phyloP scores from a whole-genome alignment of 2,888 invertebrate genomes.

The Cerceris ruficornis region DNA sequence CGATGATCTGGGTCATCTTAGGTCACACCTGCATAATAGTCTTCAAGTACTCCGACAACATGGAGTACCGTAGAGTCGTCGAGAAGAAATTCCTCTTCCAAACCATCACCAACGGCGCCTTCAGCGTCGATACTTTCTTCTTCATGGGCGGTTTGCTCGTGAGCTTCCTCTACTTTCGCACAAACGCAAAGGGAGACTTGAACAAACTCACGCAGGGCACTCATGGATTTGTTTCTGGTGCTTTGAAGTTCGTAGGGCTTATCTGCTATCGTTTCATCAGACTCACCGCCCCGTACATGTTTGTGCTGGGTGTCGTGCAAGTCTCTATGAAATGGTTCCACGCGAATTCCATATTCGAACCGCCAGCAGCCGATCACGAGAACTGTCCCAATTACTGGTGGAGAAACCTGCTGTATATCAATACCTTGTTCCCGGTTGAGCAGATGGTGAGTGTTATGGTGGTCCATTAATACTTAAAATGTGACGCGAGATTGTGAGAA shows the following conservation, averaged over 20 bases:
- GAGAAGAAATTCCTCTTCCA: constrained; percentile 81
- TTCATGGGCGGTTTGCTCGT: constrained; percentile 89
- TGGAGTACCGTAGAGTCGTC: constrained; percentile 79
- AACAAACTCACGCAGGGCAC: constrained; percentile 83
- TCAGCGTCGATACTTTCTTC: constrained; percentile 82
- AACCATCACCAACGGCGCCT: constrained; percentile 81
- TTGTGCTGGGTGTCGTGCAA: constrained; percentile 91
- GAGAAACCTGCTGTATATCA: constrained; percentile 93
- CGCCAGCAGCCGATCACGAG: constrained; percentile 90
- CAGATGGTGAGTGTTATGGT: constrained; percentile 86
- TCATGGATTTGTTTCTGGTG: constrained; percentile 76
- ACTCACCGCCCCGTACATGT: constrained; percentile 91
- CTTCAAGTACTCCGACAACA: constrained; percentile 92
- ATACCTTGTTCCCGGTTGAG: constrained; percentile 91
- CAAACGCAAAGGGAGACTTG: constrained; percentile 83
- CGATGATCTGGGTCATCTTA: constrained; percentile 82
- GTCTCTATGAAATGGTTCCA: constrained; percentile 94
- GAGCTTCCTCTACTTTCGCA: constrained; percentile 92
- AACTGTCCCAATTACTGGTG: constrained; percentile 94
- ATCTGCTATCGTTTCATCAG: constrained; percentile 87
- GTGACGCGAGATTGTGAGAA: no score
- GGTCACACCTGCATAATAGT: constrained; percentile 85
- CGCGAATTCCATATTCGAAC: constrained; percentile 91
- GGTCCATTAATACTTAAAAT: neutral
- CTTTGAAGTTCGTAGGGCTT: constrained; percentile 87